Percentiles rank a stretch among this genome's conserved stretches.
Evolutionary conservation across 1,140 invertebrate species (phyloP).

Genomic region (Neodiprion lecontei): DNA sequence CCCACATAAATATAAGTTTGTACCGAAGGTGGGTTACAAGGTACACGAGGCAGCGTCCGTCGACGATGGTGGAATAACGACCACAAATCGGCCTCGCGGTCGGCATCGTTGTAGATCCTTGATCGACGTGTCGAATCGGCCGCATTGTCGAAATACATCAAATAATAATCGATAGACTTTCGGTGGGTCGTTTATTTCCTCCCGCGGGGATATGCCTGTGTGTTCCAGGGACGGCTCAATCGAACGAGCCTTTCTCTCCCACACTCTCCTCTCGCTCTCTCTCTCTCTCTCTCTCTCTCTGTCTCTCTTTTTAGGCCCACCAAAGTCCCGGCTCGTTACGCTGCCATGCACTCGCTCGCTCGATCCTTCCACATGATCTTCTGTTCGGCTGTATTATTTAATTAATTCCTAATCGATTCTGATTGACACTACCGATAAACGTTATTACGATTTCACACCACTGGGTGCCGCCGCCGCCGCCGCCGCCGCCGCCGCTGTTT

Average conservation of each 20-base stretch:
- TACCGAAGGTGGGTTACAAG: too few species aligned
- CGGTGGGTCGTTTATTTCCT: conserved; percentile 7
- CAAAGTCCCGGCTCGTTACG: too few species aligned
- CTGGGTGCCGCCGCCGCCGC: conserved; percentile 27
- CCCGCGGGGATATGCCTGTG: background rate
- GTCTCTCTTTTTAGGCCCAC: conserved; percentile 22
- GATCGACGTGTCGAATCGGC: conserved; percentile 35
- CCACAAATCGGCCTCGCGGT: conserved; percentile 11
- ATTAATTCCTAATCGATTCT: conserved; percentile 43
- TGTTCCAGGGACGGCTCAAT: conserved; percentile 16
- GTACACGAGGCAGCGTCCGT: too few species aligned
- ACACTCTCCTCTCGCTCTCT: conserved; percentile 31
- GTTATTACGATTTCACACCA: conserved; percentile 44
- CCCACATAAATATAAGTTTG: background rate
- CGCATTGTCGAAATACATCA: conserved; percentile 31
- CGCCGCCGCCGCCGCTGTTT: conserved; percentile 33
- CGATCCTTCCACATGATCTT: background rate
- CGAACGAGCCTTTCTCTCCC: conserved; percentile 23
- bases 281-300: conserved; percentile 22
- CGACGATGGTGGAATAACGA: background rate
- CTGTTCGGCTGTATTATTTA: conserved; percentile 41
- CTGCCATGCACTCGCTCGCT: too few species aligned
- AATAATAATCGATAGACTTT: conserved; percentile 25
- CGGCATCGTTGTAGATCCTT: conserved; percentile 28
- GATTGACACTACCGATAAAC: conserved; percentile 38